phyloP scores from a whole-genome alignment of 92 coral and sea anemone genomes.

The Phenganax stokvisi region DNA sequence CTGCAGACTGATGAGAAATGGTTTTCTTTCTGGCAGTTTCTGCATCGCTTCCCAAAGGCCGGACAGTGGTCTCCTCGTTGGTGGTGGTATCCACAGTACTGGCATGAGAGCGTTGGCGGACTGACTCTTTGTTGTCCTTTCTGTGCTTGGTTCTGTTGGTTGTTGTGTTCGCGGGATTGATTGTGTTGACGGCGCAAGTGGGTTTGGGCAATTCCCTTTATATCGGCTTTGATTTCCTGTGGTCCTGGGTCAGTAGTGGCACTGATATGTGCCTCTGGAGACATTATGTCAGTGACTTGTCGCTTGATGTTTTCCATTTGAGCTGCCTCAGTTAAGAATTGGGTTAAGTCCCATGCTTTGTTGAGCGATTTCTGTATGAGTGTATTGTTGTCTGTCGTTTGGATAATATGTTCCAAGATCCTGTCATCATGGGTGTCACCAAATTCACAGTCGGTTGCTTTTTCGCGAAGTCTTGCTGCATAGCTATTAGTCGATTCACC shows the following conservation, averaged over 20 bases:
- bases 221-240: constrained; percentile 12
- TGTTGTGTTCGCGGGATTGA: constrained; percentile 13
- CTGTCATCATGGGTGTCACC: constrained; percentile 43
- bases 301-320: constrained; percentile 53
- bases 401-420: constrained; percentile 53
- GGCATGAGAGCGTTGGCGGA: constrained; percentile 20
- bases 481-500: constrained; percentile 23
- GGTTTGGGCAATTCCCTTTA: constrained; percentile 26
- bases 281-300: constrained; percentile 52
- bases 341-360: constrained; percentile 55
- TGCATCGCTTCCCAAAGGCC: constrained; percentile 27
- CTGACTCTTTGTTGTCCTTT: constrained; percentile 33
- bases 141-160: constrained; percentile 30
- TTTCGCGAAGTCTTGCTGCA: constrained; percentile 37
- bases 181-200: constrained; percentile 5
- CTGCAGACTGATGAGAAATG: constrained; percentile 29
- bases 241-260: background rate
- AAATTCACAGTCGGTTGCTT: constrained; percentile 47
- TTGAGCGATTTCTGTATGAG: constrained; percentile 53
- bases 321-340: constrained; percentile 50
- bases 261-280: background rate
- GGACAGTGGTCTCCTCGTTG: constrained; percentile 14
- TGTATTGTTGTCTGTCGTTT: constrained; percentile 44
- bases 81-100: constrained; percentile 17
- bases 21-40: constrained; percentile 24